Conservation (phyloP, 2,113 vertebrate genomes). For the Tricholaema leucomelas region DNA sequence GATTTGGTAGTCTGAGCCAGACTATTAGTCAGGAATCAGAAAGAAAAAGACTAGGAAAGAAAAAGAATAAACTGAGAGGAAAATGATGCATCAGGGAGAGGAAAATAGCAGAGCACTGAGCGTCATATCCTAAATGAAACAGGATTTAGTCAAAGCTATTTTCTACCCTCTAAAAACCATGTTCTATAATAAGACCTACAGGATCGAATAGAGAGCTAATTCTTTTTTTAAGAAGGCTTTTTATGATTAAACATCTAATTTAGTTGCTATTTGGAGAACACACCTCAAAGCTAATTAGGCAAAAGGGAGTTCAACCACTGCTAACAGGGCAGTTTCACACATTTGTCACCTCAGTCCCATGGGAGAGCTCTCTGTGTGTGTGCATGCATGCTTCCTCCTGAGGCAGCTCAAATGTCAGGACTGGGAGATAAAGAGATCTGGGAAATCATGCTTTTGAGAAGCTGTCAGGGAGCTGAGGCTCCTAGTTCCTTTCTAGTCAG, state of each 20-base stretch:
- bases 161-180: not conserved
- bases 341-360: not conserved
- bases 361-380: fast-evolving
- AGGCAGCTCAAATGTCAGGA: not conserved
- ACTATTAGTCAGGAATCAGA: not conserved
- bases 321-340: not conserved
- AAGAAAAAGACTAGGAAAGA: not conserved
- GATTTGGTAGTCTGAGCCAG: not conserved
- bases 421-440: not conserved
- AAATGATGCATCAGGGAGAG: not conserved
- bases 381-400: not conserved
- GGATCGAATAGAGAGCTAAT: not conserved
- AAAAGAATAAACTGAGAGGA: not conserved
- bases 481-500: not conserved
- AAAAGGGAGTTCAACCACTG: not conserved
- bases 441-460: not conserved
- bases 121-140: not conserved
- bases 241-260: not conserved
- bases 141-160: not conserved
- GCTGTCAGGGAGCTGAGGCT: not conserved
- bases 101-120: not conserved
- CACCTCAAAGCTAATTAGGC: not conserved
- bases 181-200: not conserved
- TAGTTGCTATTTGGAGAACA: not conserved
- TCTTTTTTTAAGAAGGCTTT: not conserved